Conservation (phyloP, 2,888 invertebrate genomes). For the Melanophora roralis region DNA sequence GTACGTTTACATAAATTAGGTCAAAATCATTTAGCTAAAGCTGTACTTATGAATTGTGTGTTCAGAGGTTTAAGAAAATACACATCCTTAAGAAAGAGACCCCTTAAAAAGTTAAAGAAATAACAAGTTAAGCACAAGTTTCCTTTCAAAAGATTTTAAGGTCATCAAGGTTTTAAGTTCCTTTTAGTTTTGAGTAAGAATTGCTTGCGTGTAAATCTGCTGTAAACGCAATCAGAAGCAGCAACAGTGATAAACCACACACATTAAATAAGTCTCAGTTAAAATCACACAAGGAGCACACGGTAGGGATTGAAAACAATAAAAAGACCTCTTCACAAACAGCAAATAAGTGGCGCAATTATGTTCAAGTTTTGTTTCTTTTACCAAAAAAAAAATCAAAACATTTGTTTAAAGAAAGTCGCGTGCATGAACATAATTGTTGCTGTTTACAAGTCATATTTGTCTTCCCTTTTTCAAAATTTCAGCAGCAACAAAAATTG, state of each 20-base stretch:
- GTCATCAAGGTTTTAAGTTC: conserved; percentile 50
- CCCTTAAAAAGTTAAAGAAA: conserved; percentile 27
- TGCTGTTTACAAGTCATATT: too few relatives aligned
- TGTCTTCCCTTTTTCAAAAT: conserved; percentile 20
- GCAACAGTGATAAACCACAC: conserved; percentile 35
- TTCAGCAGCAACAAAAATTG: neutral
- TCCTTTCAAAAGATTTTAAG: conserved; percentile 46
- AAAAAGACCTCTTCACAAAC: conserved; percentile 37
- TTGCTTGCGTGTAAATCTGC: conserved; percentile 57
- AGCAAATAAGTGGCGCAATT: conserved; percentile 59
- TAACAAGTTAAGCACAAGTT: conserved; percentile 34
- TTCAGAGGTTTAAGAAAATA: conserved; percentile 3
- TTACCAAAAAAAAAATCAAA: neutral
- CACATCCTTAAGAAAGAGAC: conserved; percentile 24
- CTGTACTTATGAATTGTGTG: conserved; percentile 2
- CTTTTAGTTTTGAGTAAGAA: neutral
- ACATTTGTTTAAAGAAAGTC: conserved; percentile 39
- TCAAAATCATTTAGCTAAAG: conserved; percentile 53
- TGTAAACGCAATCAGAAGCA: conserved; percentile 52
- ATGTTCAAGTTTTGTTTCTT: conserved; percentile 49
- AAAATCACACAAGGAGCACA: neutral
- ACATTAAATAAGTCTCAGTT: conserved; percentile 19
- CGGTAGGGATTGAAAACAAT: conserved; percentile 41
- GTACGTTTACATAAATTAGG: conserved; percentile 58
- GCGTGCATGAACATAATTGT: conserved; percentile 32